These are phyloP conservation scores for Schizaphis graminum DNA, from an alignment of 2,888 invertebrate genomes.

Conservation along the genomic window DNA sequence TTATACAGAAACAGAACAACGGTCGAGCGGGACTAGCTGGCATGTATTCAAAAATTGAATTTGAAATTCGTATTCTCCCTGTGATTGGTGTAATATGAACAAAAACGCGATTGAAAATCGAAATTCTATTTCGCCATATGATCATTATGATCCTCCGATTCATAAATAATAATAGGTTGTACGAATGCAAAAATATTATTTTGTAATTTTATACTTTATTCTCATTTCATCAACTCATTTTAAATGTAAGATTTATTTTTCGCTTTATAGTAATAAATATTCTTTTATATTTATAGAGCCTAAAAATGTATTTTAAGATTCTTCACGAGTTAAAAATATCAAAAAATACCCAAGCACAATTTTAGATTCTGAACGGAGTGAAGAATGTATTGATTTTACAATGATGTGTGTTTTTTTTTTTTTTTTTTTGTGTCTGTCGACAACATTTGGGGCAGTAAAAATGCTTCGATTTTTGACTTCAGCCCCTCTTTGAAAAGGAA, in stretches of 20 bases:
- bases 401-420: too few species aligned
- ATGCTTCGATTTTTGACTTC: too few species aligned
- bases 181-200: not conserved
- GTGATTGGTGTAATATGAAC: not conserved
- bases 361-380: too few species aligned
- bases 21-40: not conserved
- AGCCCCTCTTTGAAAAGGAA: too few species aligned
- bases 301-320: not conserved
- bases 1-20: too few species aligned
- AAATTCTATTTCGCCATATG: not conserved
- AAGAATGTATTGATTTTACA: too few species aligned
- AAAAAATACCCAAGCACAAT: not conserved
- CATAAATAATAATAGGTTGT: not conserved
- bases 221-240: not conserved
- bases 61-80: too few species aligned
- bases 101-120: not conserved
- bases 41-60: not conserved
- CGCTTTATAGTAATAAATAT: not conserved
- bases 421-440: too few species aligned
- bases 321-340: not conserved
- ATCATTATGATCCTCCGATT: not conserved
- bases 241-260: not conserved
- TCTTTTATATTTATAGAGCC: not conserved
- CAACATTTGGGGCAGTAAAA: too few species aligned
- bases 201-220: not conserved